A percentile compares a stretch with the other conserved stretches of the same genome.
Conservation (phyloP, 2,888 invertebrate genomes). For the Eupithecia subumbrata region DNA sequence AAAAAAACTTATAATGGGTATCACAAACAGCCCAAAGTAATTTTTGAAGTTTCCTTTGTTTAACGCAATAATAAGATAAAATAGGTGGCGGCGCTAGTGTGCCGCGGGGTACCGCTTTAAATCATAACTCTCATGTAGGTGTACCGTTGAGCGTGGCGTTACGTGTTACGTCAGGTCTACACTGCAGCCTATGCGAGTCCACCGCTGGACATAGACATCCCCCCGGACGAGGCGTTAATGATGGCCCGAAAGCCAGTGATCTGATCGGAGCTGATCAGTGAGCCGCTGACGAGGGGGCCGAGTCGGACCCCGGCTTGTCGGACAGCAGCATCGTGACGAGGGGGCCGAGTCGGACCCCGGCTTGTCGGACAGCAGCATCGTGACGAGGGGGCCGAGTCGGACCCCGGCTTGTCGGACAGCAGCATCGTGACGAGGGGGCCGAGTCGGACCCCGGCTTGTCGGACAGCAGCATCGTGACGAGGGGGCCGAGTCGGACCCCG, state of each 20-base stretch:
- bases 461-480: constrained; percentile 57
- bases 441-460: constrained; percentile 57
- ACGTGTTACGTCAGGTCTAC: neutral
- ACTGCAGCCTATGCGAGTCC: neutral
- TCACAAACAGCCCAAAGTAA: no score
- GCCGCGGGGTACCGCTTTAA: no score
- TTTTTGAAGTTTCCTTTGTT: no score
- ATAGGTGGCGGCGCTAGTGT: no score
- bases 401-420: constrained; percentile 64
- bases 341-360: constrained; percentile 46
- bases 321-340: constrained; percentile 57
- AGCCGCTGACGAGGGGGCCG: constrained; percentile 44
- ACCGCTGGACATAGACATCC: neutral
- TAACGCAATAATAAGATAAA: no score
- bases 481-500: constrained; percentile 43
- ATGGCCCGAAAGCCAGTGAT: constrained; percentile 11
- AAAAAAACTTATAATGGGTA: no score
- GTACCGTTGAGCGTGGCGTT: neutral
- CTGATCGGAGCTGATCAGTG: constrained; percentile 37
- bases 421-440: constrained; percentile 26
- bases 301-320: constrained; percentile 57
- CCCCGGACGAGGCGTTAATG: constrained; percentile 9
- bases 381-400: constrained; percentile 35
- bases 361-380: constrained; percentile 65
- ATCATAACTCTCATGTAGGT: no score